phyloP scores from a whole-genome alignment of 2,113 vertebrate genomes.

The Clarias magur region DNA sequence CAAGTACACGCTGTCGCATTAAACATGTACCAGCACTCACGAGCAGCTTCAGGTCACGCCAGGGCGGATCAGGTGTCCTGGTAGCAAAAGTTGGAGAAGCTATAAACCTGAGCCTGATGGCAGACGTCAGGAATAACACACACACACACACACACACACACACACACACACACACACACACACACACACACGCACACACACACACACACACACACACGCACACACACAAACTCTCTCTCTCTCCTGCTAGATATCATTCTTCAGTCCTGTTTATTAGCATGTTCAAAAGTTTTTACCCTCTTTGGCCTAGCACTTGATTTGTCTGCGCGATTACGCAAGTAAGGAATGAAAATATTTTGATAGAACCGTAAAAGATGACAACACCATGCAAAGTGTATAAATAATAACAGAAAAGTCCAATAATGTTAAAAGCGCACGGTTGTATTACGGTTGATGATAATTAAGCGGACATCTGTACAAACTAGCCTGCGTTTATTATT shows the following conservation, averaged over 20 bases:
- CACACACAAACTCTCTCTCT: not conserved
- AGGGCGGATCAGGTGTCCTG: constrained; percentile 67
- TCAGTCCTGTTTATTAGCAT: not conserved
- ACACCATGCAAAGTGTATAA: no score
- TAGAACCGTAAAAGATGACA: no score
- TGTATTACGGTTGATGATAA: not conserved
- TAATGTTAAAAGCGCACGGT: no score
- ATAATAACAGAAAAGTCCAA: no score
- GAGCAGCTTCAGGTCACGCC: constrained; percentile 62
- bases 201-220: not conserved
- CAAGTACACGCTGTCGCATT: constrained; percentile 73
- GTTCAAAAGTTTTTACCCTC: not conserved
- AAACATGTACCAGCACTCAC: constrained; percentile 75
- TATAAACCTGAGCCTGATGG: constrained; percentile 39
- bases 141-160: not conserved
- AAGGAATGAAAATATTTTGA: no score
- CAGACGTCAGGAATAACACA: not conserved
- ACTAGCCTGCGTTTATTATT: not conserved
- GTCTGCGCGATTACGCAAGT: no score
- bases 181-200: not conserved
- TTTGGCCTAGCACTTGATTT: not conserved
- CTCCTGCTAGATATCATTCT: not conserved
- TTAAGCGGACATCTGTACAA: no score
- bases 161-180: not conserved
- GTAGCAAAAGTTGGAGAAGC: constrained; percentile 46